phyloP scores from a whole-genome alignment of 1,140 invertebrate species.

The Penaeus vannamei region DNA sequence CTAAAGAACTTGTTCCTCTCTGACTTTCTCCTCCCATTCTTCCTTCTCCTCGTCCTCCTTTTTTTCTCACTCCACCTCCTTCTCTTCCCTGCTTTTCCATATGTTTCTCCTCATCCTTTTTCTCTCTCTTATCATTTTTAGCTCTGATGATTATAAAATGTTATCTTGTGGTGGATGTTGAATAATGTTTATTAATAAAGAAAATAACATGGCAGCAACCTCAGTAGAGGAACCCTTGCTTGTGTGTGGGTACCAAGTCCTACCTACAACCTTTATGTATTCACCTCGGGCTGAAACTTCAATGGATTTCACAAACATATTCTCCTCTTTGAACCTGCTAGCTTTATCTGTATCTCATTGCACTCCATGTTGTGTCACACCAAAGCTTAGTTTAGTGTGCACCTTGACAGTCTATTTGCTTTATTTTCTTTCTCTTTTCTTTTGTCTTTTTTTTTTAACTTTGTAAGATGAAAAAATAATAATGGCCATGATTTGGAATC shows the following conservation, averaged over 20 bases:
- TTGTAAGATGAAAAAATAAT: neutral
- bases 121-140: no score
- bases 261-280: no score
- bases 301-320: constrained; percentile 37
- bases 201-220: neutral
- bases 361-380: constrained; percentile 7
- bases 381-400: neutral
- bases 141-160: no score
- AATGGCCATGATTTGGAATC: constrained; percentile 24
- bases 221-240: neutral
- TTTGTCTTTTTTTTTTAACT: neutral
- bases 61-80: no score
- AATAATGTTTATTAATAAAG: no score
- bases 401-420: neutral
- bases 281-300: constrained; percentile 42
- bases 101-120: no score
- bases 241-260: no score
- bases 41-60: no score
- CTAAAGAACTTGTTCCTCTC: no score
- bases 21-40: no score
- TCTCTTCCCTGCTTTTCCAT: no score
- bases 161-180: no score
- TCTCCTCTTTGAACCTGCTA: neutral
- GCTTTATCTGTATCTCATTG: constrained; percentile 6
- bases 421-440: neutral